A percentile compares a stretch with the other conserved stretches of the same genome.
phyloP scores from a whole-genome alignment of 2,113 vertebrate species.

The Tenebrosternarchus preto region DNA sequence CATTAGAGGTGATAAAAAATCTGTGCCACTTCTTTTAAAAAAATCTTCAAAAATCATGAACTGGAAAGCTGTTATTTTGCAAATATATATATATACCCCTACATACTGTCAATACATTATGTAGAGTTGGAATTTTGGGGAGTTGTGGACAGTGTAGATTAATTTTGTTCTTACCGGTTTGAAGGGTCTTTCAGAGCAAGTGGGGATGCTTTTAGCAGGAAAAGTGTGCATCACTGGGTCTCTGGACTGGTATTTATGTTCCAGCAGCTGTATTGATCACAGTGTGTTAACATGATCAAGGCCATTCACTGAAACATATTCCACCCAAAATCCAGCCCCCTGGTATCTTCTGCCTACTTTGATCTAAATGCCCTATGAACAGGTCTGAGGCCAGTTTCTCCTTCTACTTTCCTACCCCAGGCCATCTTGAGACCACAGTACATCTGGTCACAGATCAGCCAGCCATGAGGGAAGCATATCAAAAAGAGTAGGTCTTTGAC shows the following conservation, averaged over 20 bases:
- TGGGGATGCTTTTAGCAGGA: not conserved
- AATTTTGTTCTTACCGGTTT: slow-evolving; percentile 36
- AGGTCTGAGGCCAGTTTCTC: slow-evolving; percentile 15
- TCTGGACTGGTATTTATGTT: slow-evolving; percentile 12
- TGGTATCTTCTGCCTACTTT: slow-evolving; percentile 1
- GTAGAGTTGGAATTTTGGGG: too few relatives aligned
- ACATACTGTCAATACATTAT: not conserved
- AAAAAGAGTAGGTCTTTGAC: not conserved
- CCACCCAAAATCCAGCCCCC: not conserved
- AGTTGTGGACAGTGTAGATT: not conserved
- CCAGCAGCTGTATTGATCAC: not conserved
- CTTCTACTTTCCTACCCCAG: not conserved
- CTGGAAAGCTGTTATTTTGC: not conserved
- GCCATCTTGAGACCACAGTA: not conserved
- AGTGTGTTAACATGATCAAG: not conserved
- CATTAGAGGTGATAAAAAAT: not conserved
- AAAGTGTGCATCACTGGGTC: not conserved
- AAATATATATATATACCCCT: not conserved
- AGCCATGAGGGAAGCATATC: slow-evolving; percentile 28
- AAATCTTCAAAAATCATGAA: not conserved
- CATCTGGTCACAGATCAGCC: slow-evolving; percentile 39
- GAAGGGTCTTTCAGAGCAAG: not conserved
- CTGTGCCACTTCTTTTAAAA: too few relatives aligned
- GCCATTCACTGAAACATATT: slow-evolving; percentile 19
- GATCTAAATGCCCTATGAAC: not conserved